These are phyloP conservation scores for Diadophis punctatus DNA, from an alignment of 2,113 vertebrate species.

Conservation along the genomic window DNA sequence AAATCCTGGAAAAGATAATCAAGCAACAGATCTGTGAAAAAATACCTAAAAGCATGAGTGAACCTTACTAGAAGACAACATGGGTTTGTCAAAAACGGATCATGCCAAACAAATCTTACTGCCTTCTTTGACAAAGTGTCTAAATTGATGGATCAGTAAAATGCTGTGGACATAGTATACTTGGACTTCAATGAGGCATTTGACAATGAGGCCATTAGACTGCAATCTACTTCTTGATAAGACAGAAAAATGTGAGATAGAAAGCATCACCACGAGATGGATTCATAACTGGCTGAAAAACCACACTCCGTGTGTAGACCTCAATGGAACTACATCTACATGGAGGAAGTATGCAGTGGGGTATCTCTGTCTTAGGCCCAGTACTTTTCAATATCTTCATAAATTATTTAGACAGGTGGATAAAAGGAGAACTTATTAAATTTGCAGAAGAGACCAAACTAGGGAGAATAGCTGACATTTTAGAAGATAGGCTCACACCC, in stretches of 20 bases:
- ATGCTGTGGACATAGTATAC: not conserved
- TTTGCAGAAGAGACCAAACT: not conserved
- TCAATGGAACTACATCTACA: not conserved
- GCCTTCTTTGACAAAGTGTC: not conserved
- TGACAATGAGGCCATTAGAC: not conserved
- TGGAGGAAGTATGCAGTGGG: not conserved
- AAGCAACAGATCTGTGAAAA: not conserved
- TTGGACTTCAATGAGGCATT: not conserved
- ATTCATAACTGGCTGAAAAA: not conserved
- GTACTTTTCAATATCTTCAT: not conserved
- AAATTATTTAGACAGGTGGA: not conserved
- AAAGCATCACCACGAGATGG: not conserved
- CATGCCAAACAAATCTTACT: not conserved
- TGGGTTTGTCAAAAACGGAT: not conserved
- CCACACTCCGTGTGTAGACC: not conserved
- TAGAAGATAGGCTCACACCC: not conserved
- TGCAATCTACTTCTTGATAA: not conserved
- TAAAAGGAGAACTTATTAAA: not conserved
- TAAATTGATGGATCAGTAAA: not conserved
- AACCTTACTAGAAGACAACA: not conserved
- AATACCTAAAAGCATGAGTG: not conserved
- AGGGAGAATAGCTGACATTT: not conserved
- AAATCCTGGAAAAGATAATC: not conserved
- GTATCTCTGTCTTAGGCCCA: not conserved
- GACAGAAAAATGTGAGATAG: not conserved